Evolutionary conservation across 2,888 invertebrate genomes (phyloP).

Genomic region (Anoncus sp.): DNA sequence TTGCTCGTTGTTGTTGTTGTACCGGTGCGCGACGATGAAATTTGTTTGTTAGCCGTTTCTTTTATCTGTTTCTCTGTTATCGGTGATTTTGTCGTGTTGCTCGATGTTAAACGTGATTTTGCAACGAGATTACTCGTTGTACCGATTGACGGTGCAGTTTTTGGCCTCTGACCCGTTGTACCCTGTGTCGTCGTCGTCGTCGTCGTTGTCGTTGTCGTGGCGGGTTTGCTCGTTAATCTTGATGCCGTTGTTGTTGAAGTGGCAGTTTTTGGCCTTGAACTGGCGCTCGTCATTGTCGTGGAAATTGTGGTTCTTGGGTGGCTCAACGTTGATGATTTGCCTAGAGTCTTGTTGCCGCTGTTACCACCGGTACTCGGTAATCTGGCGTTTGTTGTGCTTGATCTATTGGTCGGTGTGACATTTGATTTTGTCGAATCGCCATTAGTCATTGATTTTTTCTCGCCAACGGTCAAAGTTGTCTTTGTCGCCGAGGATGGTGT

Average conservation of each 20-base stretch:
- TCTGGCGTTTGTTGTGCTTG: conserved; percentile 65
- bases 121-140: conserved; percentile 73
- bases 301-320: conserved; percentile 65
- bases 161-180: conserved; percentile 69
- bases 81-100: conserved; percentile 74
- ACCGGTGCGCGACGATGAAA: conserved; percentile 85
- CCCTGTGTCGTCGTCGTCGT: conserved; percentile 71
- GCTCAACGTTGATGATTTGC: conserved; percentile 58
- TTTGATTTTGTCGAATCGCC: conserved; percentile 83
- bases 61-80: conserved; percentile 87
- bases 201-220: conserved; percentile 73
- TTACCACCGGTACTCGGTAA: too few relatives aligned
- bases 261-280: conserved; percentile 62
- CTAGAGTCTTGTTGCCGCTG: conserved; percentile 57
- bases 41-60: conserved; percentile 89
- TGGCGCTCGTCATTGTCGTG: conserved; percentile 70
- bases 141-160: conserved; percentile 73
- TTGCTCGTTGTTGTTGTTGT: conserved; percentile 68
- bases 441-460: conserved; percentile 85
- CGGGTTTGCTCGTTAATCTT: conserved; percentile 49
- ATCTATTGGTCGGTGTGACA: conserved; percentile 31
- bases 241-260: conserved; percentile 51
- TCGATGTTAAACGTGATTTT: conserved; percentile 72
- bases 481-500: conserved; percentile 59
- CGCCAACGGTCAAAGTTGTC: conserved; percentile 72